Conservation (phyloP, 2,113 vertebrate species). For the Stegastes partitus region DNA sequence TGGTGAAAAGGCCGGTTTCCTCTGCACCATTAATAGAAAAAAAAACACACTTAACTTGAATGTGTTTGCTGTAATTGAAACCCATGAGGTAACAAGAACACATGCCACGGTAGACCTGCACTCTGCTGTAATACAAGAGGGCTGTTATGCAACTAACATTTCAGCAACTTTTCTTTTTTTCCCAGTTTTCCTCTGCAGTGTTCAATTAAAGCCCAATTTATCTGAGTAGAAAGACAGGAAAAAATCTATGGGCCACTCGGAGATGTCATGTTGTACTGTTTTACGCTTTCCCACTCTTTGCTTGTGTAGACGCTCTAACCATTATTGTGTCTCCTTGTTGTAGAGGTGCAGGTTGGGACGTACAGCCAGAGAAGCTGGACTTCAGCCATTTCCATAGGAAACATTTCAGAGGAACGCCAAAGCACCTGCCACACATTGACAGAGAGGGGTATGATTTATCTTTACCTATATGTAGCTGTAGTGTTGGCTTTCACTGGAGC, state of each 20-base stretch:
- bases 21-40: background rate
- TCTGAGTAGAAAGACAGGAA: background rate
- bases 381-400: constrained; percentile 95
- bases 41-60: background rate
- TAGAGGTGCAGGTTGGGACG: constrained; percentile 96
- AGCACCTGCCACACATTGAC: constrained; percentile 94
- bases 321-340: constrained; percentile 27
- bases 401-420: constrained; percentile 87
- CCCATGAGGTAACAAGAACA: background rate
- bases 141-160: background rate
- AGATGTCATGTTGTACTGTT: background rate
- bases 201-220: background rate
- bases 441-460: constrained; percentile 90
- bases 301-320: background rate
- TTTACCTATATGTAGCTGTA: background rate
- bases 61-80: background rate
- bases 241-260: background rate
- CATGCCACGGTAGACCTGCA: background rate
- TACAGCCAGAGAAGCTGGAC: constrained; percentile 97
- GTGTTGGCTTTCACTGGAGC: background rate
- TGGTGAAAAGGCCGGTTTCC: background rate
- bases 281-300: background rate
- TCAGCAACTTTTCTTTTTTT: background rate
- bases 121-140: constrained; percentile 1
- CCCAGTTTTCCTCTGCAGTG: background rate